Evolutionary conservation across 2,113 vertebrate genomes (phyloP).

Genomic region (Oenanthe oenanthe): DNA sequence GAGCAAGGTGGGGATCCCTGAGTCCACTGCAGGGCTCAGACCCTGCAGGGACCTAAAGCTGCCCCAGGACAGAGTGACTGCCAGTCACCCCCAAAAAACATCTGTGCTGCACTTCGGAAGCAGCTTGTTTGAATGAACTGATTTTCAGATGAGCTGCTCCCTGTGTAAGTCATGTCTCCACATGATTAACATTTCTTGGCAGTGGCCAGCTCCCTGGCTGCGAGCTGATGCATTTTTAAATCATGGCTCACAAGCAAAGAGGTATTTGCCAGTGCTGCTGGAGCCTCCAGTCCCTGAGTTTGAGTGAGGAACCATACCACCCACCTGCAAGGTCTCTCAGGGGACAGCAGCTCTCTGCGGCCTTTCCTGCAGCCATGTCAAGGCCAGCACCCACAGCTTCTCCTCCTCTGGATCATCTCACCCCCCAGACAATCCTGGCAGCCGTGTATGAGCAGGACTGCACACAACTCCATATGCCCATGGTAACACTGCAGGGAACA

Average conservation of each 20-base stretch:
- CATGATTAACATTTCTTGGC: constrained; percentile 50
- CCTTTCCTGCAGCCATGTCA: neutral
- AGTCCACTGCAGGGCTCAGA: fast-evolving
- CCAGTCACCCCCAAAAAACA: fast-evolving
- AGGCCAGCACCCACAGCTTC: neutral
- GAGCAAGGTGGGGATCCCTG: fast-evolving
- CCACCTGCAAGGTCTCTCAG: neutral
- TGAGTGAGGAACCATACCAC: fast-evolving
- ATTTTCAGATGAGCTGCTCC: neutral
- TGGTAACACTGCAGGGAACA: fast-evolving
- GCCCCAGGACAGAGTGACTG: neutral
- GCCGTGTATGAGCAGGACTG: fast-evolving
- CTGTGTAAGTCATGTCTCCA: neutral
- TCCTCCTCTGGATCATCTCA: neutral
- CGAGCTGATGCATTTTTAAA: neutral
- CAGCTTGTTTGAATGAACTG: neutral
- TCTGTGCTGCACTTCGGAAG: fast-evolving
- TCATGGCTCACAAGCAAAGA: neutral
- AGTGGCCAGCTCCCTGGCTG: neutral
- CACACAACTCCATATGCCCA: neutral
- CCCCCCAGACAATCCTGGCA: fast-evolving
- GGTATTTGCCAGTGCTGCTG: constrained; percentile 3
- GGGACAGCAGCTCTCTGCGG: neutral
- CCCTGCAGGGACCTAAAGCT: neutral
- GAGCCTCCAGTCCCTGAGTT: neutral